Conservation (phyloP, 2,113 vertebrate genomes). For the Pitta sordida region DNA sequence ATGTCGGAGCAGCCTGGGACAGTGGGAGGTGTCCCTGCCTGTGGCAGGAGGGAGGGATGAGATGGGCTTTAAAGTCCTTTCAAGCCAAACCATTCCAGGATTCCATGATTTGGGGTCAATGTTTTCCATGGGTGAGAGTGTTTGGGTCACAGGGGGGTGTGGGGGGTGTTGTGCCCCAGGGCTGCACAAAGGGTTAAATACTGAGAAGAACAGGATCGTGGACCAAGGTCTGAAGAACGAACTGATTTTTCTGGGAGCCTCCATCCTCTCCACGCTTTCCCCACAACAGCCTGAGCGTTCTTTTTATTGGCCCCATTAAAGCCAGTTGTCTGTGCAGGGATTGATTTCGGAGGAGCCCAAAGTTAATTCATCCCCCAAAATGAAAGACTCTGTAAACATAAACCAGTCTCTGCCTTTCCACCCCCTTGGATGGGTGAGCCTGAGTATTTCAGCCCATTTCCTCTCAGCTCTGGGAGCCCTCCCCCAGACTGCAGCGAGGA, state of each 20-base stretch:
- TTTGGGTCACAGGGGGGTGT: background rate
- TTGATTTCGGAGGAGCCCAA: background rate
- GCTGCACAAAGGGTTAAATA: background rate
- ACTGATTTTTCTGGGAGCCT: background rate
- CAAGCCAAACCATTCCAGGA: background rate
- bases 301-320: background rate
- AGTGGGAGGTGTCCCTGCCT: background rate
- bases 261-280: background rate
- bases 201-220: background rate
- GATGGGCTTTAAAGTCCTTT: background rate
- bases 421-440: background rate
- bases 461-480: background rate
- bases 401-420: background rate
- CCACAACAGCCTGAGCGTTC: background rate
- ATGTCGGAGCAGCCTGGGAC: background rate
- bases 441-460: background rate
- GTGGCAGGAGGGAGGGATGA: rapidly evolving
- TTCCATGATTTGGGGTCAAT: background rate
- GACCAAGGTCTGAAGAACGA: background rate
- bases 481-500: background rate
- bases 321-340: background rate
- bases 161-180: background rate
- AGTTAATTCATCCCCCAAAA: constrained; percentile 11
- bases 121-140: rapidly evolving
- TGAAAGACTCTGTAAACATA: background rate